These are phyloP conservation scores for Yponomeuta evonymella DNA, from an alignment of 2,888 invertebrate genomes.

Conservation along the genomic window DNA sequence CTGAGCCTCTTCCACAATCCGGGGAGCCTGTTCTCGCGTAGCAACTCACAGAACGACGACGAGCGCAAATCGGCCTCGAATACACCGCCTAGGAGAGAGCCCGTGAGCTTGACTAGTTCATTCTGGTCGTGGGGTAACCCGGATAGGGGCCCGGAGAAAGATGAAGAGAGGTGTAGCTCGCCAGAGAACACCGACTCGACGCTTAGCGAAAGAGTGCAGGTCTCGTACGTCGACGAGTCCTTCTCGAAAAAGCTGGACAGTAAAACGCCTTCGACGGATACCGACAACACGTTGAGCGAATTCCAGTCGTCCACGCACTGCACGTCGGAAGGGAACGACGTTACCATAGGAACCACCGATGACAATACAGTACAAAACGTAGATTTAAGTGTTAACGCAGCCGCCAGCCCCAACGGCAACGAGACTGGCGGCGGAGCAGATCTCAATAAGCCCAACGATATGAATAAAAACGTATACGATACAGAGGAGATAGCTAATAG, in stretches of 20 bases:
- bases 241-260: constrained; percentile 65
- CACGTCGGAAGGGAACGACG: constrained; percentile 40
- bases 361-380: constrained; percentile 70
- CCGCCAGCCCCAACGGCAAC: constrained; percentile 39
- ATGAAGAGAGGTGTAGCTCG: constrained; percentile 47
- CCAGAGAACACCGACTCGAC: constrained; percentile 67
- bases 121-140: constrained; percentile 70
- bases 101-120: constrained; percentile 52
- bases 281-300: constrained; percentile 66
- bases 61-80: constrained; percentile 58
- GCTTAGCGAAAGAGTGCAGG: constrained; percentile 64
- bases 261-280: constrained; percentile 67
- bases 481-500: constrained; percentile 1
- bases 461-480: constrained; percentile 43
- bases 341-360: constrained; percentile 68
- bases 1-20: constrained; percentile 81
- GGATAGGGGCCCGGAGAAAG: constrained; percentile 35
- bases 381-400: constrained; percentile 62
- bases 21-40: constrained; percentile 75
- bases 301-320: constrained; percentile 56
- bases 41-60: constrained; percentile 45
- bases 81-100: constrained; percentile 66
- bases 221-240: constrained; percentile 64
- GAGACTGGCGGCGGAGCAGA: constrained; percentile 48
- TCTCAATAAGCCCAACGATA: constrained; percentile 65